These are phyloP conservation scores for Ichneumoninae sp. DNA, from an alignment of 2,888 invertebrate genomes.

Conservation along the genomic window DNA sequence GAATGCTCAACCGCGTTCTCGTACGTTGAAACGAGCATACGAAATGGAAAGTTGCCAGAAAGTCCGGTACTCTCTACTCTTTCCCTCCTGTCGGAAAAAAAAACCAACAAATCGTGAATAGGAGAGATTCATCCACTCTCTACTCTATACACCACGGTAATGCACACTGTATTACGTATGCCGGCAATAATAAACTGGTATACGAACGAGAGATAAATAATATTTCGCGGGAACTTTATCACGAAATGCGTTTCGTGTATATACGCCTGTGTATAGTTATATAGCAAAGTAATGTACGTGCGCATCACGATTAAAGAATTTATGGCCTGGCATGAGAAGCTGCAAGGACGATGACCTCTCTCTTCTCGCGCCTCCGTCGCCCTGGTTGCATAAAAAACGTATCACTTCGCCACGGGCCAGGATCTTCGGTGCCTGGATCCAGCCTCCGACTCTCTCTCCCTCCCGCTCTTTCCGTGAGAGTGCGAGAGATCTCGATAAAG, in stretches of 20 bases:
- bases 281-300: constrained; percentile 30
- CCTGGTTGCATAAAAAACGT: constrained; percentile 66
- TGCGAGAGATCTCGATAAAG: constrained; percentile 76
- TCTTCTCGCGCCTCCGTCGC: constrained; percentile 56
- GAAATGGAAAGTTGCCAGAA: constrained; percentile 66
- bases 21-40: constrained; percentile 58
- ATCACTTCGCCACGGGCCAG: constrained; percentile 70
- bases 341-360: constrained; percentile 57
- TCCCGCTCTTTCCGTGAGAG: constrained; percentile 53
- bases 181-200: constrained; percentile 41
- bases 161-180: constrained; percentile 49
- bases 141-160: constrained; percentile 8
- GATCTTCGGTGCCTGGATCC: constrained; percentile 66
- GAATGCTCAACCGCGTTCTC: constrained; percentile 54
- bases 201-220: constrained; percentile 50
- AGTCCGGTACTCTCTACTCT: constrained; percentile 10
- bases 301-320: constrained; percentile 65
- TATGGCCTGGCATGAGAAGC: constrained; percentile 58
- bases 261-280: not conserved
- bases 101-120: constrained; percentile 38
- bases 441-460: constrained; percentile 47
- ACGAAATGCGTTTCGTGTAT: constrained; percentile 39
- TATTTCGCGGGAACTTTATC: constrained; percentile 60
- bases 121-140: constrained; percentile 49
- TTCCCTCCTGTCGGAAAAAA: not conserved